Percentiles rank a stretch among this genome's conserved stretches.
Conservation (phyloP, 1,140 invertebrate species). For the Cylas formicarius region DNA sequence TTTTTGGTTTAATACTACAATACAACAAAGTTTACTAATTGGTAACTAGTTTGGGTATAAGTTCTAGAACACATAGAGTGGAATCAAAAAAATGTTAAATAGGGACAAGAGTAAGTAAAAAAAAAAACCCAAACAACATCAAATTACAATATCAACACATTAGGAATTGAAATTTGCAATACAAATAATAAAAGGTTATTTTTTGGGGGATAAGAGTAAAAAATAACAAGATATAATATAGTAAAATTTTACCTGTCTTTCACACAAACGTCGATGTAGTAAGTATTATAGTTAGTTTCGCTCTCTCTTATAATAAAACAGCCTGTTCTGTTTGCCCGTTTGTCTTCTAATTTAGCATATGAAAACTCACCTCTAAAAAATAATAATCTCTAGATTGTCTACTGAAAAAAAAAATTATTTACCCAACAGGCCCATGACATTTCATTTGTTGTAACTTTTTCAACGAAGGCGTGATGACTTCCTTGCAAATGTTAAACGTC, state of each 20-base stretch:
- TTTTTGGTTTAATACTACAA: constrained; percentile 57
- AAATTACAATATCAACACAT: background rate
- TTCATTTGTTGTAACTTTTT: constrained; percentile 62
- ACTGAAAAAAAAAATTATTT: constrained; percentile 19
- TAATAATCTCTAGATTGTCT: too few species aligned
- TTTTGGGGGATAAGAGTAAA: too few species aligned
- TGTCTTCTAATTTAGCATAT: constrained; percentile 72
- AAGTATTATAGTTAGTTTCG: constrained; percentile 67
- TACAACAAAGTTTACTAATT: background rate
- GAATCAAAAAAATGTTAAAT: background rate
- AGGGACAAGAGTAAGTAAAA: background rate
- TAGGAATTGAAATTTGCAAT: too few species aligned
- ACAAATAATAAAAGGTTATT: too few species aligned
- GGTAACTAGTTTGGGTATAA: background rate
- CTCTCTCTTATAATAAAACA: constrained; percentile 76
- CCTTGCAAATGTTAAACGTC: constrained; percentile 81
- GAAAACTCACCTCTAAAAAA: constrained; percentile 68
- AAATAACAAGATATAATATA: too few species aligned
- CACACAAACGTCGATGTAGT: constrained; percentile 72
- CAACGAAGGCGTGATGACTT: constrained; percentile 69
- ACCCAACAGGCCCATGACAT: constrained; percentile 80
- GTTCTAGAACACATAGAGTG: background rate
- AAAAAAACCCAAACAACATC: background rate
- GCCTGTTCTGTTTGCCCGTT: constrained; percentile 63
- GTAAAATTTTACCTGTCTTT: constrained; percentile 51